These are phyloP conservation scores for Dermatemys mawii DNA, from an alignment of 2,113 vertebrate species.

Conservation along the genomic window DNA sequence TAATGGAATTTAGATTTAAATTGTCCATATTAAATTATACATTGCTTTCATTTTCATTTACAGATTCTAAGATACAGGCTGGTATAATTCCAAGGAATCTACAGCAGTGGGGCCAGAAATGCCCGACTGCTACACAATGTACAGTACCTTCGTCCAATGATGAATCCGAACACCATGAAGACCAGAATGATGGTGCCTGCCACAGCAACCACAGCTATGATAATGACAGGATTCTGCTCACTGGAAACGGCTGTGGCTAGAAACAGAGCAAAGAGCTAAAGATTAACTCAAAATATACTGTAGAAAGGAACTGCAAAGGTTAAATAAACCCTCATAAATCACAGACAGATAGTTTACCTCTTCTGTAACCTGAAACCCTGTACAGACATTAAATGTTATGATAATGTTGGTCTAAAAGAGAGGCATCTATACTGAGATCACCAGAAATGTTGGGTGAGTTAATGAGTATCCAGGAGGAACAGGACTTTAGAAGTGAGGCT, in stretches of 20 bases:
- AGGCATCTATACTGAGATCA: background rate
- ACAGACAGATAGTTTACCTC: background rate
- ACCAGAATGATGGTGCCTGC: slow-evolving; percentile 98
- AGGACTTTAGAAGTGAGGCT: background rate
- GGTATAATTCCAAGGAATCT: background rate
- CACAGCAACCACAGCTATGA: slow-evolving; percentile 98
- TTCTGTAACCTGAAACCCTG: background rate
- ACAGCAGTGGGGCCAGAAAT: background rate
- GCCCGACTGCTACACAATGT: slow-evolving; percentile 37
- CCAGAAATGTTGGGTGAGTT: background rate
- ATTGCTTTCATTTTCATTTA: background rate
- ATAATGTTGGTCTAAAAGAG: background rate
- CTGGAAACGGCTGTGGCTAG: slow-evolving; percentile 94
- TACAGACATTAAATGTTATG: background rate
- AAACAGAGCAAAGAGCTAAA: slow-evolving; percentile 44
- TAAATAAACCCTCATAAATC: background rate
- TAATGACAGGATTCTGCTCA: slow-evolving; percentile 98
- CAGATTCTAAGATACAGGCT: background rate
- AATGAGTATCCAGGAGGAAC: background rate
- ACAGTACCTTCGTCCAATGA: slow-evolving; percentile 98
- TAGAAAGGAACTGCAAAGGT: background rate
- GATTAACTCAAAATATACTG: background rate
- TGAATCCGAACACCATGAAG: slow-evolving; percentile 99
- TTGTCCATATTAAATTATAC: background rate
- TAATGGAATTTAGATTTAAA: background rate